A percentile compares a stretch with the other conserved stretches of the same genome.
These are phyloP conservation scores for Typhlichthys eigenmanni DNA, from an alignment of 2,797 vertebrate species.

Conservation along the genomic window DNA sequence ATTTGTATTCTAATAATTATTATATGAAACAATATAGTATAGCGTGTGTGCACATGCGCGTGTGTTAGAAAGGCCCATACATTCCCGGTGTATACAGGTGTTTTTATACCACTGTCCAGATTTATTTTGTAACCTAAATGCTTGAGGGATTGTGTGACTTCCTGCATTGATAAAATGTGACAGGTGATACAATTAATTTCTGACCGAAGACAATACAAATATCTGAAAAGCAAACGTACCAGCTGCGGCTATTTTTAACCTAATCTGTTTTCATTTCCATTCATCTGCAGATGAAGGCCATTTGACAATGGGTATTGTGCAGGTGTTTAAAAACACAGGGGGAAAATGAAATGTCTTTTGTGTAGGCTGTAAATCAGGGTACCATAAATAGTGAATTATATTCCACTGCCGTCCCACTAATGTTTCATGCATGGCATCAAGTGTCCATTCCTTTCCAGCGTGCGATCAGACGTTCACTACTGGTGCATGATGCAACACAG, in stretches of 20 bases:
- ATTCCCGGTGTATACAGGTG: constrained; percentile 33
- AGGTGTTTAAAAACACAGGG: too few species aligned
- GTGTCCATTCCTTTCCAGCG: neutral
- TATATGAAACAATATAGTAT: neutral
- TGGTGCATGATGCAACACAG: neutral
- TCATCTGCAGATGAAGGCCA: neutral
- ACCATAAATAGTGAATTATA: neutral
- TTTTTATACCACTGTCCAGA: constrained; percentile 45
- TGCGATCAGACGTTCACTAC: neutral
- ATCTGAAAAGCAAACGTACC: constrained; percentile 11
- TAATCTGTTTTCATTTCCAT: too few species aligned
- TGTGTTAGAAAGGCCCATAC: constrained; percentile 37
- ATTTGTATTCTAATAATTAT: too few species aligned
- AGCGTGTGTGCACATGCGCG: too few species aligned
- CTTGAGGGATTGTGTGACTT: constrained; percentile 48
- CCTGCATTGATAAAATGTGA: constrained; percentile 50
- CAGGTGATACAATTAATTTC: constrained; percentile 49
- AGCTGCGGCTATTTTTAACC: neutral
- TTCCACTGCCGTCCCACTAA: neutral
- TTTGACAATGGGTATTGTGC: neutral
- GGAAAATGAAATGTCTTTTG: too few species aligned
- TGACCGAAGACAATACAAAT: constrained; percentile 45
- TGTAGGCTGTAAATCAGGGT: too few species aligned
- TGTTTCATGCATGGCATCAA: neutral
- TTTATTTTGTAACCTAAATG: constrained; percentile 40